Evolutionary conservation across 2,888 invertebrate species (phyloP).

Genomic region (Sialis lutaria): DNA sequence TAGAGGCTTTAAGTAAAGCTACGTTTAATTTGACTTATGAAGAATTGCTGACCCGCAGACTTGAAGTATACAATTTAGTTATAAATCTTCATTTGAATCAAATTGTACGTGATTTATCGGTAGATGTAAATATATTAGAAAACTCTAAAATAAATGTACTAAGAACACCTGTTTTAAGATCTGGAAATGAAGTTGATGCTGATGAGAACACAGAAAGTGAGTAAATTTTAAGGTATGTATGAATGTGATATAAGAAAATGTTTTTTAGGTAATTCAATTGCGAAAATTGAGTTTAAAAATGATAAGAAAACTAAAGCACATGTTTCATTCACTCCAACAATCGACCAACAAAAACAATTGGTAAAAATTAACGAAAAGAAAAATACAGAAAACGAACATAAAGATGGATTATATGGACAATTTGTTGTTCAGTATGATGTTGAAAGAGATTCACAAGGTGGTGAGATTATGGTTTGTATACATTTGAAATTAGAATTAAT

Average conservation of each 20-base stretch:
- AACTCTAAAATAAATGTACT: conserved; percentile 38
- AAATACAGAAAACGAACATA: conserved; percentile 13
- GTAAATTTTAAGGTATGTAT: conserved; percentile 5
- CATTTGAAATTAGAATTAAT: too few relatives aligned
- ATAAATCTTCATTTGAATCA: conserved; percentile 52
- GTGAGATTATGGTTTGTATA: conserved; percentile 32
- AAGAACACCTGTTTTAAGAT: conserved; percentile 42
- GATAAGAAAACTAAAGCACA: conserved; percentile 29
- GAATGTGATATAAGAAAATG: background rate
- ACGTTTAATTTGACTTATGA: conserved; percentile 57
- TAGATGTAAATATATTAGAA: conserved; percentile 46
- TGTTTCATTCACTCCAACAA: conserved; percentile 39
- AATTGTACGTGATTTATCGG: conserved; percentile 40
- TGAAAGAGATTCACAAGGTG: conserved; percentile 34
- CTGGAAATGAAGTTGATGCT: conserved; percentile 42
- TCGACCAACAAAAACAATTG: conserved; percentile 37
- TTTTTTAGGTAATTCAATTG: conserved; percentile 27
- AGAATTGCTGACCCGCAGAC: conserved; percentile 43
- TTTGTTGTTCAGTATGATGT: conserved; percentile 56
- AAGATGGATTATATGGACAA: conserved; percentile 39
- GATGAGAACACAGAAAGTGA: conserved; percentile 30
- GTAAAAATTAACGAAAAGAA: conserved; percentile 20
- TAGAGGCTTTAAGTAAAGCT: conserved; percentile 41
- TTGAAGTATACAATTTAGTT: conserved; percentile 48
- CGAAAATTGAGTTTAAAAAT: conserved; percentile 20